A percentile compares a stretch with the other conserved stretches of the same genome.
These are phyloP conservation scores for Strigamia maritima DNA, from an alignment of 2,888 invertebrate species.

Conservation along the genomic window DNA sequence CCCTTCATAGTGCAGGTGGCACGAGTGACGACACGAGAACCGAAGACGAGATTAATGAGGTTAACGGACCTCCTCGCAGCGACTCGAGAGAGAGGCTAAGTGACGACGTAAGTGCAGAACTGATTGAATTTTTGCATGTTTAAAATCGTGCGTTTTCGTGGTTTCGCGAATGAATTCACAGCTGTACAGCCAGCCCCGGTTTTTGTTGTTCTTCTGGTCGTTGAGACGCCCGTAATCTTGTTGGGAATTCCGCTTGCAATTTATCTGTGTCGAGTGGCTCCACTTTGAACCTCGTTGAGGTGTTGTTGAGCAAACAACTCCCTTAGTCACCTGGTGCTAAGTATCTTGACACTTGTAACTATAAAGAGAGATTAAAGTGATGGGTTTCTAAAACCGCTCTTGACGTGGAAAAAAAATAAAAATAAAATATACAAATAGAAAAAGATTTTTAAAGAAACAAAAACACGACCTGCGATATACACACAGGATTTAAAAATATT, in stretches of 20 bases:
- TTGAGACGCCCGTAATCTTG: constrained; percentile 6
- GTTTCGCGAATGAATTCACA: no score
- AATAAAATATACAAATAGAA: no score
- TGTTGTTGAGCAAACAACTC: constrained; percentile 24
- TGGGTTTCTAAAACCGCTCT: not conserved
- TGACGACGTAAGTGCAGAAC: constrained; percentile 41
- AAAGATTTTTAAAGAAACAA: no score
- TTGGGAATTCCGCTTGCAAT: constrained; percentile 36
- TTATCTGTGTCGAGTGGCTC: constrained; percentile 30
- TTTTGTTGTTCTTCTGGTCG: no score
- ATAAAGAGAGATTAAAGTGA: constrained; percentile 7
- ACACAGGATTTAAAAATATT: no score
- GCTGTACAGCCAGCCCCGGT: no score
- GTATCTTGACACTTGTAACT: constrained; percentile 8
- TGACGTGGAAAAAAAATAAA: no score
- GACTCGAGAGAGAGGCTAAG: constrained; percentile 43
- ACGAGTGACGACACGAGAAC: constrained; percentile 42
- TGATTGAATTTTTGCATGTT: not conserved
- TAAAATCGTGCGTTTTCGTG: not conserved
- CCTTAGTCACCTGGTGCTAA: constrained; percentile 22
- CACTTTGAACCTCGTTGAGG: constrained; percentile 34
- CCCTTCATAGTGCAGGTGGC: constrained; percentile 41
- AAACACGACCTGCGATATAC: no score
- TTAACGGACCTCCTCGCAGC: constrained; percentile 42
- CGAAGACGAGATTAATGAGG: constrained; percentile 41